Evolutionary conservation across 2,113 vertebrate genomes (phyloP).

Genomic region (Oncorhynchus mykiss): DNA sequence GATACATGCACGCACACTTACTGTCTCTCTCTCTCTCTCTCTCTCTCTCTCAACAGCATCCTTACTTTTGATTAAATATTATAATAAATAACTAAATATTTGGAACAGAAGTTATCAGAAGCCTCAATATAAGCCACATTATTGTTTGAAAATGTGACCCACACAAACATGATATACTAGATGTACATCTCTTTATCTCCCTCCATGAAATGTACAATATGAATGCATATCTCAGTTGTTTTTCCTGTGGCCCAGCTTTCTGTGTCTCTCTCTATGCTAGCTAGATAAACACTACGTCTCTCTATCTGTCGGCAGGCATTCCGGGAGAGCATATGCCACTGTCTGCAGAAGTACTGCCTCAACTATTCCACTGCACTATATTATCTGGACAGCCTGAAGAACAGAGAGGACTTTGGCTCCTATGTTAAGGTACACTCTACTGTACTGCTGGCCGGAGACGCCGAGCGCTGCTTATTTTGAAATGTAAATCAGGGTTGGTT

Average conservation of each 20-base stretch:
- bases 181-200: no score
- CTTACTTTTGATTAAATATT: no score
- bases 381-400: constrained; percentile 86
- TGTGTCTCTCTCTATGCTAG: neutral
- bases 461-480: neutral
- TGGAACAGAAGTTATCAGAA: no score
- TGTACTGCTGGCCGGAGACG: neutral
- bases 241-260: neutral
- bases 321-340: constrained; percentile 82
- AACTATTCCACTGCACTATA: constrained; percentile 85
- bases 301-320: constrained; percentile 74
- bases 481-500: constrained; percentile 18
- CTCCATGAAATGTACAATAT: no score
- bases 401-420: constrained; percentile 84
- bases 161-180: no score
- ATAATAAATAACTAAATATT: no score
- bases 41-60: no score
- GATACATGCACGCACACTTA: neutral
- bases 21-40: no score
- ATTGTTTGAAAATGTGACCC: no score
- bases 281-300: no score
- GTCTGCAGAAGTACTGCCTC: constrained; percentile 89
- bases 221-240: neutral
- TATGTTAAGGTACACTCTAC: constrained; percentile 89
- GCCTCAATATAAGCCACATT: no score